Base-by-base conservation (phyloP, 1,140 invertebrate species). In the Zaprionus inermis region DNA sequence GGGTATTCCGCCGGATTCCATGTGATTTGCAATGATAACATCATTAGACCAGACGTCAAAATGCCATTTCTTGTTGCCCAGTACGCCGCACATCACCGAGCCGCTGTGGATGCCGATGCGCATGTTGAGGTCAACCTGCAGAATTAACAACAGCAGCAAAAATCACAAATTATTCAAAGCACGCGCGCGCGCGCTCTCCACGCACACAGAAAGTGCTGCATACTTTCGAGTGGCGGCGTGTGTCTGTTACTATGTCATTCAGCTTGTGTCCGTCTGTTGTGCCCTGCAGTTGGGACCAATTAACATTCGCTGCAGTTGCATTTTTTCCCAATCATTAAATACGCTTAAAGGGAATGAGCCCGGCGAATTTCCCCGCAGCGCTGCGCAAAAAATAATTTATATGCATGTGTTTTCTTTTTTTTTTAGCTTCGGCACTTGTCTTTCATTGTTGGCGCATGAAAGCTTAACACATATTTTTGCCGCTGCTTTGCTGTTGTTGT, bases 21-120 rank as follows among this genome's bases (percentile, higher is more conserved):
- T 96, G 90, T 98, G 97, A 93, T 99, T 99, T n/a, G 98, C 98
- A 63, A 99, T 93, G 7, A 97, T 98, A 79, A 99, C 98, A 93
- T 99, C 98, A 93, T 98, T 97, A 10, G 97, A 98, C 98, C 98
- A 99, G 5, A 99, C 97, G 92, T 99, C 98, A 93, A 99, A 99
- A 93, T 99, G 98, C 97, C 98, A 99, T 92, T 98, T 98, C 78
- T 96, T 94, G 28, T 98, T 95, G 1, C 98, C 98, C 12, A 99
- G 94, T 38, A 99, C 97, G 5, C 98, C 98, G 92, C 98, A 99
- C 51, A 98, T 94, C 32, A 99, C 98, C 0, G 96, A 97, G 1
- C 98, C 98, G 68, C 97, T 98, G 93, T 99, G 98, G 66, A 99
- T 98, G 38, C 98, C 98, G 88, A 99, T 98, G 70, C 98, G 94